These are phyloP conservation scores for Omphaloscelis lunosa DNA, from an alignment of 2,888 invertebrate genomes.

Conservation along the genomic window DNA sequence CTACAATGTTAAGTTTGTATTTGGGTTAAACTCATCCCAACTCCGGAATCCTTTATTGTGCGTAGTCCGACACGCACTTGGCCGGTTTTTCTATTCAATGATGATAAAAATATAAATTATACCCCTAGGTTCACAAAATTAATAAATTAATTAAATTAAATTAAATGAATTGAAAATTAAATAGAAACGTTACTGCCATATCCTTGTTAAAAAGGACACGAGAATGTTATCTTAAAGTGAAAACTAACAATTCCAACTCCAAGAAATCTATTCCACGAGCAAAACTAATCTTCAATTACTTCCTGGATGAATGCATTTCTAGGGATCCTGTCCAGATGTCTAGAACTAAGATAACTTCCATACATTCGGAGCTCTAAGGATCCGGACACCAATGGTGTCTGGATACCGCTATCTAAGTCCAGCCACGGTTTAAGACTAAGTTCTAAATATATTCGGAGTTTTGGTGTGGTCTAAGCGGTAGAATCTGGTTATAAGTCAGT, in stretches of 20 bases:
- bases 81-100: background rate
- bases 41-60: too few relatives aligned
- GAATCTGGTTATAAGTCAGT: background rate
- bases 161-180: too few relatives aligned
- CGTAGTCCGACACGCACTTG: too few relatives aligned
- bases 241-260: conserved; percentile 9
- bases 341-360: conserved; percentile 51
- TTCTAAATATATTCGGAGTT: conserved; percentile 68
- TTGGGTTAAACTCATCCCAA: too few relatives aligned
- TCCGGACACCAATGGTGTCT: conserved; percentile 48
- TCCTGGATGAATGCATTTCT: conserved; percentile 56
- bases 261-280: conserved; percentile 31
- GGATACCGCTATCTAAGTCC: conserved; percentile 59
- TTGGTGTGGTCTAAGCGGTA: conserved; percentile 42
- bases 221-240: background rate
- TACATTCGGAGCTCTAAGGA: conserved; percentile 59
- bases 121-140: too few relatives aligned
- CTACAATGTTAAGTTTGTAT: too few relatives aligned
- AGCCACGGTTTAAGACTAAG: conserved; percentile 62
- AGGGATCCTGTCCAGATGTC: conserved; percentile 47
- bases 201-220: background rate
- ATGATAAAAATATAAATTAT: too few relatives aligned
- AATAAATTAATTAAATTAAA: too few relatives aligned
- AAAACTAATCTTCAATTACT: conserved; percentile 57
- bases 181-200: background rate